Evolutionary conservation across 2,888 invertebrate genomes (phyloP), one percentile per base, ranked within the genome.

Genomic region (Silvanus unidentatus): DNA sequence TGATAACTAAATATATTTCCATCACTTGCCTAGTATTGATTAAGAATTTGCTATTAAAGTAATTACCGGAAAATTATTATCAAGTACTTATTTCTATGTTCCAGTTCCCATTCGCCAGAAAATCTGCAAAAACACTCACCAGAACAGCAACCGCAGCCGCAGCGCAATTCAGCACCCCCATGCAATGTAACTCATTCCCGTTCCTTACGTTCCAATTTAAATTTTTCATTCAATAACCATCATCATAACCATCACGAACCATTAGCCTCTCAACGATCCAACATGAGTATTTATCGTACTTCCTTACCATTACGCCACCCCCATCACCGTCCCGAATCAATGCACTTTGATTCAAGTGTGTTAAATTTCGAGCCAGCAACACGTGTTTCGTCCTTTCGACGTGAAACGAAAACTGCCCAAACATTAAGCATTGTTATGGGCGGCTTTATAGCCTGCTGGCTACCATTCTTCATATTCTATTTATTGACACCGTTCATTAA

Each of bases 351-450:
- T 44, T 75, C 77, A 29, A 70, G 75, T 30, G 76, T 78, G 39
- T 47, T 71, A 16, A 80, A 78, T 57, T 78, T 77, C 57, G 72
- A 72, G 46, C 69, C 71, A 1, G 68, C 72, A 10, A 65, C 69
- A 11, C 70, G 84, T 52, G 83, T 85, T 1, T 83, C 83, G 1
- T 84, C 82, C 5, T 71, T 84, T 45, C 77, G 87, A 41, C 75
- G 89, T 40, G 92, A 92, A 65, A 88, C 87, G 2, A 92, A 92
- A 73, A 91, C 92, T 0, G 90, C 90, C 2, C 89, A 90, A 64
- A 91, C 91, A 0, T 68, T 92, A 40, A 89, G 89, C 50, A 80
- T 91, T 3, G 91, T 92, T 0, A 88, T 92, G 0, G 91, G 91
- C 0, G 90, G 90, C 2, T 91, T 91, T 57, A 83, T 91, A 2